Percentiles rank a stretch among this genome's conserved stretches.
Conservation (phyloP, 2,888 invertebrate species). For the Pammene fasciana region DNA sequence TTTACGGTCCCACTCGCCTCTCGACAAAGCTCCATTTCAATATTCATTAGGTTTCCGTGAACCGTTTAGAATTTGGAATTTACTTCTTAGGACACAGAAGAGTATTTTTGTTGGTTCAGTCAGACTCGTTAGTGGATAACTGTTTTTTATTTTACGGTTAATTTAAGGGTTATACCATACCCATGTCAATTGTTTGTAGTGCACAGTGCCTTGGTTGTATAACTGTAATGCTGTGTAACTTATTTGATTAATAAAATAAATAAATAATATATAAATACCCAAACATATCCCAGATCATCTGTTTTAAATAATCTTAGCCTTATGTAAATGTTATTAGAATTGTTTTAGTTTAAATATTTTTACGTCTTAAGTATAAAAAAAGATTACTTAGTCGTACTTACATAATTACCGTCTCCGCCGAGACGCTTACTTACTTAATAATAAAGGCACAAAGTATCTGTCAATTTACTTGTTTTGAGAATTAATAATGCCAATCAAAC, state of each 20-base stretch:
- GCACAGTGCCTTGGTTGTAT: too few species aligned
- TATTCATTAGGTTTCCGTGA: constrained; percentile 37
- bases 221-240: too few species aligned
- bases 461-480: constrained; percentile 29
- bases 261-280: not conserved
- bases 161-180: constrained; percentile 14
- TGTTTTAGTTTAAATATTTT: too few species aligned
- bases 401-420: too few species aligned
- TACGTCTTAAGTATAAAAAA: too few species aligned
- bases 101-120: constrained; percentile 32
- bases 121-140: constrained; percentile 22
- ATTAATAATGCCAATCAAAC: constrained; percentile 37
- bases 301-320: not conserved
- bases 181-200: too few species aligned
- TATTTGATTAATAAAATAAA: too few species aligned
- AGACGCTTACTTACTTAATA: not conserved
- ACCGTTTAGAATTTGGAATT: constrained; percentile 40
- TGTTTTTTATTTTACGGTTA: constrained; percentile 20
- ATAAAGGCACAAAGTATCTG: constrained; percentile 16
- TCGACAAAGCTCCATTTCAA: constrained; percentile 36
- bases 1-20: constrained; percentile 30
- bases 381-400: too few species aligned
- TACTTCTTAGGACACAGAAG: constrained; percentile 12
- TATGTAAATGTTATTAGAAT: too few species aligned
- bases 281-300: not conserved